Base-by-base conservation (phyloP, 2,888 invertebrate species). In the Bibio marci region DNA sequence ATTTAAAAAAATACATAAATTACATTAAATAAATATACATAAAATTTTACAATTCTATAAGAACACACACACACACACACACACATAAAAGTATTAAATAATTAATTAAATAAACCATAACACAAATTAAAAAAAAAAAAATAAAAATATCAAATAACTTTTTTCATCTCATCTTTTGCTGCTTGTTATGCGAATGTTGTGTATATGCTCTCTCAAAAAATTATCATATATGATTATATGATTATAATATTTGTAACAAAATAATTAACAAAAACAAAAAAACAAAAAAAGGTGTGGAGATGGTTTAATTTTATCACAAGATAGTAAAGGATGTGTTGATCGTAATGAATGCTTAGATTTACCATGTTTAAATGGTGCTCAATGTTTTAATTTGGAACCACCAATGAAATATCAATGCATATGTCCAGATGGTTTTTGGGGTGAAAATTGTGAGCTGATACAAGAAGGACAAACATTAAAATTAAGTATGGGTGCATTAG, bases 401-500 rank as follows among this genome's bases (percentile, higher is more conserved):
- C 76, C 80, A 50, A 72, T 85, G 54, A 72, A 81, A 19, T 83
- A 80, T 59, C 78, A 83, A 58, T 92, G 92, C 67, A 78, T 82
- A 52, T 92, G 91, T 57, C 83, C 81, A 34, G 85, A 87, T 52
- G 88, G 90, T 48, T 91, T 80, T 66, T 87, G 86, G 80, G 91
- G 91, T 52, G 85, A 86, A 61, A 86, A 87, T 67, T 92, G 94
- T 65, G 90, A 88, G 59, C 76, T 88, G 49, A 80, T 87, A 47
- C 86, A 88, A 58, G 91, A 94, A 60, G 91, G 90, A 52, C 88
- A 88, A 66, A 88, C 88, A 47, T 73, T 95, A 54, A 90, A 91
- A 58, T 76, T 97, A 58, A 90, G 92, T 68, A 88, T 88, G 79
- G 91, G 92, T 49, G 95, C 95, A 45, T 72, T 98, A 51, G 90